Conservation (phyloP, 1,140 invertebrate genomes). For the Papilio polyxenes region DNA sequence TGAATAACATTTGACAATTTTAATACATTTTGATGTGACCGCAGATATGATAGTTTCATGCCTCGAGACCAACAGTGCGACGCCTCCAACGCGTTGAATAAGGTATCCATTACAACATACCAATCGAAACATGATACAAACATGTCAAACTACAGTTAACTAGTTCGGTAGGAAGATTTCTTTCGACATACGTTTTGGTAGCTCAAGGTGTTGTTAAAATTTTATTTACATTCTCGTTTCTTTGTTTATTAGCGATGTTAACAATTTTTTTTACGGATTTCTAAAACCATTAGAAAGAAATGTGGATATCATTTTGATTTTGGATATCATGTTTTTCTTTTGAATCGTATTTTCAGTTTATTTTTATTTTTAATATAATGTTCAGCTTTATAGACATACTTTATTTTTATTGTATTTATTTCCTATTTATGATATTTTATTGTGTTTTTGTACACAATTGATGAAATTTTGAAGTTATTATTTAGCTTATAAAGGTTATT, state of each 20-base stretch:
- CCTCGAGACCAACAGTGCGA: conserved; percentile 4
- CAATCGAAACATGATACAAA: conserved; percentile 50
- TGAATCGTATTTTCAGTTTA: conserved; percentile 4
- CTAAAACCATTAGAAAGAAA: conserved; percentile 17
- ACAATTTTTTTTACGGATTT: not conserved
- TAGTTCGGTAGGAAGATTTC: conserved; percentile 46
- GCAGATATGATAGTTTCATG: conserved; percentile 26
- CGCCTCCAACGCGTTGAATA: conserved; percentile 32
- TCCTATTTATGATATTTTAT: not conserved
- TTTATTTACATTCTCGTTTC: conserved; percentile 45
- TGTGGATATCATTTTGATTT: conserved; percentile 21
- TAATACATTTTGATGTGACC: conserved; percentile 24
- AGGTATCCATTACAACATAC: conserved; percentile 42
- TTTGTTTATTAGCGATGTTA: conserved; percentile 24
- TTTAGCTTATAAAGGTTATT: not conserved
- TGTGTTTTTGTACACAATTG: not conserved
- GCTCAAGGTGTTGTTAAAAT: conserved; percentile 47
- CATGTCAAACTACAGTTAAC: conserved; percentile 48
- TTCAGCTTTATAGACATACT: not conserved
- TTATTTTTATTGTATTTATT: conserved; percentile 2
- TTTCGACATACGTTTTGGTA: conserved; percentile 41
- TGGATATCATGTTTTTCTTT: conserved; percentile 18
- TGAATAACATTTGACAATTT: conserved; percentile 28
- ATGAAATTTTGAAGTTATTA: not conserved
- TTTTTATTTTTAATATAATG: not conserved